These are phyloP conservation scores for Tetragonula carbonaria DNA, from an alignment of 2,888 invertebrate genomes.

Conservation along the genomic window DNA sequence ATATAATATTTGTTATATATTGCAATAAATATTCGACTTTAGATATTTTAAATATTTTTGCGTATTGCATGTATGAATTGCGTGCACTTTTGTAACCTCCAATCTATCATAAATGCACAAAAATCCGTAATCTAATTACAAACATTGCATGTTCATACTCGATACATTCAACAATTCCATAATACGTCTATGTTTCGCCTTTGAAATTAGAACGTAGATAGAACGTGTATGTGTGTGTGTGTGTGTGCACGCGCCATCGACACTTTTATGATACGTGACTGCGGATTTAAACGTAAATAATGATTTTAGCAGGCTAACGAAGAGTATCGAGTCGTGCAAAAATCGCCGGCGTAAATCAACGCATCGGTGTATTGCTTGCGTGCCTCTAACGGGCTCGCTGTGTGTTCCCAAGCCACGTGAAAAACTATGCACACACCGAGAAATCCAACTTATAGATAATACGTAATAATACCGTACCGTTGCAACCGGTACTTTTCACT, in stretches of 20 bases:
- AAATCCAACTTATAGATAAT: conserved; percentile 65
- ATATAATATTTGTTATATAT: too few species aligned
- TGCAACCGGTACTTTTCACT: conserved; percentile 63
- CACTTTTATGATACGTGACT: neutral
- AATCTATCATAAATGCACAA: too few species aligned
- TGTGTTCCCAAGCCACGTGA: conserved; percentile 57
- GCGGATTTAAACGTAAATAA: neutral
- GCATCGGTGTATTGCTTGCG: neutral
- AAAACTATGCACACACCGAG: conserved; percentile 33
- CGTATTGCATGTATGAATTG: too few species aligned
- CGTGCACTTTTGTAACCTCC: too few species aligned
- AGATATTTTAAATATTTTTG: too few species aligned
- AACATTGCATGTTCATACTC: too few species aligned
- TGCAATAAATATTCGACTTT: too few species aligned
- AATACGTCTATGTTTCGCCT: too few species aligned
- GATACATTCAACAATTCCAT: too few species aligned
- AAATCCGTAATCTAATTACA: too few species aligned
- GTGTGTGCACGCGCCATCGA: neutral
- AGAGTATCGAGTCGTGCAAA: neutral
- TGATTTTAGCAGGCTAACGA: neutral
- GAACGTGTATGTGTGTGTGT: too few species aligned
- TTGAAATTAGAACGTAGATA: too few species aligned
- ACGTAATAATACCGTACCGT: conserved; percentile 67
- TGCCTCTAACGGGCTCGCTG: conserved; percentile 51
- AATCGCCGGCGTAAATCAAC: neutral